Evolutionary conservation across 1,140 invertebrate species (phyloP).

Genomic region (Cydia fagiglandana): DNA sequence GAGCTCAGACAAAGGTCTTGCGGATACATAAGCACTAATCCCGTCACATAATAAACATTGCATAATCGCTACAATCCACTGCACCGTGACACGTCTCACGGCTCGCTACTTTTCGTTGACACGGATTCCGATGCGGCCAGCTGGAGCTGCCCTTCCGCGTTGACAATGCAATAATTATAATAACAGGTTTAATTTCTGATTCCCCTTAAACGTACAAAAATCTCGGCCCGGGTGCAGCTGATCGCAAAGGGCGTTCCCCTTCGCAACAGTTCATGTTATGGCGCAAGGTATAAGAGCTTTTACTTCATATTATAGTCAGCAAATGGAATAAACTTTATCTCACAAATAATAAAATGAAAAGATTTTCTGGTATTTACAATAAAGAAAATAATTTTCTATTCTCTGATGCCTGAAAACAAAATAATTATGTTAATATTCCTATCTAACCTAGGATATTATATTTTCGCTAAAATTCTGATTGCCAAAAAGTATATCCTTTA

Average conservation of each 20-base stretch:
- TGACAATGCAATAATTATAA: slow-evolving; percentile 39
- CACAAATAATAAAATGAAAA: not conserved
- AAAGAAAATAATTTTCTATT: no score
- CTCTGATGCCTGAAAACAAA: no score
- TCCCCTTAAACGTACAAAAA: slow-evolving; percentile 53
- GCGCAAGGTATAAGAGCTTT: slow-evolving; percentile 41
- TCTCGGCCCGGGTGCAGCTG: slow-evolving; percentile 57
- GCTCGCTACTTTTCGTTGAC: slow-evolving; percentile 21
- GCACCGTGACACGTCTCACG: slow-evolving; percentile 14
- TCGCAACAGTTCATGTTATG: slow-evolving; percentile 40
- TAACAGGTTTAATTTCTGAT: slow-evolving; percentile 50
- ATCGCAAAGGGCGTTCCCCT: slow-evolving; percentile 73
- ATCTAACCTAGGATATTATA: no score
- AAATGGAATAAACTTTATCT: no score
- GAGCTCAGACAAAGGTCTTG: not conserved
- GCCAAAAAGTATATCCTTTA: no score
- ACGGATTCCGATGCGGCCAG: slow-evolving; percentile 16
- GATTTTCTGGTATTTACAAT: no score
- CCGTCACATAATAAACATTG: slow-evolving; percentile 24
- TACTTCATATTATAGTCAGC: not conserved
- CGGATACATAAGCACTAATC: not conserved
- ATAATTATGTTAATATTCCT: no score
- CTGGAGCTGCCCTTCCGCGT: slow-evolving; percentile 38
- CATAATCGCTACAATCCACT: slow-evolving; percentile 8
- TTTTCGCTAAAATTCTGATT: no score